Evolutionary conservation across 2,113 vertebrate species (phyloP).

Genomic region (Brachyhypopomus gauderio): DNA sequence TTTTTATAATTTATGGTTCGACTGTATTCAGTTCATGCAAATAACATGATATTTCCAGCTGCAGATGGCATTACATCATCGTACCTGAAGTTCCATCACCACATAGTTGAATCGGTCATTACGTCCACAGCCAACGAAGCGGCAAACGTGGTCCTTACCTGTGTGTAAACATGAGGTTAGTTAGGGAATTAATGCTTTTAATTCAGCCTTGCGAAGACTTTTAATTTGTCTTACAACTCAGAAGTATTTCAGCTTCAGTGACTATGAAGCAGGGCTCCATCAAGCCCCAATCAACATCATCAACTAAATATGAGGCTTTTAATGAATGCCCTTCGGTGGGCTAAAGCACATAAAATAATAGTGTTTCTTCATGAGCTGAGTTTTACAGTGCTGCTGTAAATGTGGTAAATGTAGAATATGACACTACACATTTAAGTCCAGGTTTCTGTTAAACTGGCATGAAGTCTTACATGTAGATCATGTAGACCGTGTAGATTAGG

Average conservation of each 20-base stretch:
- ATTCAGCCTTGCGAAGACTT: not conserved
- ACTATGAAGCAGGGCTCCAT: no score
- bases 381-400: no score
- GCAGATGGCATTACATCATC: not conserved
- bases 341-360: no score
- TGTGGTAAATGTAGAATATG: no score
- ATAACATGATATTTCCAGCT: not conserved
- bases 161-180: conserved; percentile 32
- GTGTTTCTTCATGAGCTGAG: no score
- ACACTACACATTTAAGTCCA: no score
- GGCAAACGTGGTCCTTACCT: conserved; percentile 98
- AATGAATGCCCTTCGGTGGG: no score
- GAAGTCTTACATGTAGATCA: not conserved
- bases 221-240: not conserved
- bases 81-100: conserved; percentile 97
- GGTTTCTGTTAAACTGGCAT: no score
- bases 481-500: not conserved
- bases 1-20: not conserved
- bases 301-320: no score
- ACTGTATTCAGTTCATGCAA: not conserved
- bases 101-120: conserved; percentile 99
- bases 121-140: conserved; percentile 95
- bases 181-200: not conserved
- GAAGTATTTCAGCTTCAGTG: not conserved
- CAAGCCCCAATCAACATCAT: no score